Percentiles rank a stretch among this genome's conserved stretches.
These are phyloP conservation scores for Limosa lapponica DNA, from an alignment of 2,797 vertebrate genomes.

Conservation along the genomic window DNA sequence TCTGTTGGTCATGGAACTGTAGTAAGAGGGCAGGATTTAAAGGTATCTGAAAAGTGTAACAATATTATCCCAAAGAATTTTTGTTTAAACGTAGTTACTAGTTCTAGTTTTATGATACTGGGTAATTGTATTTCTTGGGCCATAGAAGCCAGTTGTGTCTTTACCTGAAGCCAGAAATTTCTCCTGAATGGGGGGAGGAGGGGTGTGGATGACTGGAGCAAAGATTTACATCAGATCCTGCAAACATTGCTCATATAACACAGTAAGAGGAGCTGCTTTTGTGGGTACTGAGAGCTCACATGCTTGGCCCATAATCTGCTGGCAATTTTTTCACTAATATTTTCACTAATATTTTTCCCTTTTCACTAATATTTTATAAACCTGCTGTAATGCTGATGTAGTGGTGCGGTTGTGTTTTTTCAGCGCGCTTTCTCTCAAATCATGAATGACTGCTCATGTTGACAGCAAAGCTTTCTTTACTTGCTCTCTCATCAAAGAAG, in stretches of 20 bases:
- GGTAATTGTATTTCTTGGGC: neutral
- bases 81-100: neutral
- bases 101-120: neutral
- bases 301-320: neutral
- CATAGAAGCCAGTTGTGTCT: neutral
- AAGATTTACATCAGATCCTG: neutral
- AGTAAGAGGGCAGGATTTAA: neutral
- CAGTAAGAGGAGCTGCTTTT: neutral
- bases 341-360: neutral
- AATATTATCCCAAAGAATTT: neutral
- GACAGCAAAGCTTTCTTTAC: neutral
- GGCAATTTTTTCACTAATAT: neutral
- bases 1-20: neutral
- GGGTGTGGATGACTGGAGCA: neutral
- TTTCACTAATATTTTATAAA: neutral
- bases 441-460: neutral
- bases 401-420: neutral
- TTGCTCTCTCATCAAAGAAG: neutral
- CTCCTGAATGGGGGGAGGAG: neutral
- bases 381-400: neutral
- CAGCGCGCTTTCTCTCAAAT: neutral
- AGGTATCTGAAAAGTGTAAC: neutral
- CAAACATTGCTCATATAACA: neutral
- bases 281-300: accelerated
- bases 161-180: neutral